Conservation (phyloP, 2,113 vertebrate species). For the Mola mola region DNA sequence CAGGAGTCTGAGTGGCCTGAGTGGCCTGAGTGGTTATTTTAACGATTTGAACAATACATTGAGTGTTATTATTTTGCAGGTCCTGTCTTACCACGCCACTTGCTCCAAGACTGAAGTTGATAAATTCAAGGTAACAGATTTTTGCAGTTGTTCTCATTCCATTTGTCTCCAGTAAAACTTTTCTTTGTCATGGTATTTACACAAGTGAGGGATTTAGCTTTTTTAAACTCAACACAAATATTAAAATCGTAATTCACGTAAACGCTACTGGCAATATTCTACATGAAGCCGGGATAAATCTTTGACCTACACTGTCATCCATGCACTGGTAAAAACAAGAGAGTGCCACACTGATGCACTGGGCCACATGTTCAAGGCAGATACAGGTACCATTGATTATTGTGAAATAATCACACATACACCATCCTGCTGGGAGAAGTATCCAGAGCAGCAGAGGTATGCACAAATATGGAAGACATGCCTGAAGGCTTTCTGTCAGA, state of each 20-base stretch:
- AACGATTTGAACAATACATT: constrained; percentile 14
- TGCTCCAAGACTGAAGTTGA: constrained; percentile 99
- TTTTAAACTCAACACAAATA: constrained; percentile 11
- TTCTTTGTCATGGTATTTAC: constrained; percentile 16
- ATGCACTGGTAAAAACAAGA: too few species aligned
- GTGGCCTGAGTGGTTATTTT: constrained; percentile 18
- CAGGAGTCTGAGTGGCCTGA: too few species aligned
- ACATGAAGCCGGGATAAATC: background rate
- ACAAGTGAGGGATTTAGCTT: background rate
- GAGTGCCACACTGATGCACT: too few species aligned
- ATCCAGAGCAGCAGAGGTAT: too few species aligned
- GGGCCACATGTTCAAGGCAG: too few species aligned
- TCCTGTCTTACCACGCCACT: constrained; percentile 97
- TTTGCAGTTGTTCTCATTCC: constrained; percentile 12
- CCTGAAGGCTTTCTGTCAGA: too few species aligned
- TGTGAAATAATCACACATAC: too few species aligned
- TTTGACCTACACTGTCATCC: background rate
- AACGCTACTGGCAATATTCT: background rate
- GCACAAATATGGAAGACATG: too few species aligned
- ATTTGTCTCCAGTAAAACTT: constrained; percentile 1
- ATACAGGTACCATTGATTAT: too few species aligned
- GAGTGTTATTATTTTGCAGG: constrained; percentile 82
- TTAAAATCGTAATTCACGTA: constrained; percentile 15
- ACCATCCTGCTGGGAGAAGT: background rate
- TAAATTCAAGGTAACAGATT: constrained; percentile 95